These are phyloP conservation scores for Anoura caudifer DNA, from an alignment of 2,113 vertebrate species.

Conservation along the genomic window DNA sequence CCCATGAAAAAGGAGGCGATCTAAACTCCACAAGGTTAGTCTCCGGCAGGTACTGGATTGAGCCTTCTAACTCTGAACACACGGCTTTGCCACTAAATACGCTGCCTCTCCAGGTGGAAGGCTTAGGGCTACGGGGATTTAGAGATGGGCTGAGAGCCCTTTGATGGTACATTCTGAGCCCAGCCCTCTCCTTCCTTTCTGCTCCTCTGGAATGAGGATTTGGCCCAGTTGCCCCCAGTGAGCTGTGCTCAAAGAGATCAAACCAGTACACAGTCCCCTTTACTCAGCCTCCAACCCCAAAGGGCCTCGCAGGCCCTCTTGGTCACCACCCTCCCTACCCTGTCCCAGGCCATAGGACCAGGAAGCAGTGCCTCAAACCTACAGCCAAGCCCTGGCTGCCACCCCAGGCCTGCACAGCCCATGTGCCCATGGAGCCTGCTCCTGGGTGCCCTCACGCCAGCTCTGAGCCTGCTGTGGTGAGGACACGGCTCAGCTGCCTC, in stretches of 20 bases:
- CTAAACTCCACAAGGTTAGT: no score
- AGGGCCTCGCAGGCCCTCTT: neutral
- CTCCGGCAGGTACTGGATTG: rapidly evolving
- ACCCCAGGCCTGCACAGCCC: neutral
- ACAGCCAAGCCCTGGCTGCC: neutral
- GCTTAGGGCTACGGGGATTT: neutral
- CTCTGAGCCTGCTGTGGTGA: neutral
- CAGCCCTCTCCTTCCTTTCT: neutral
- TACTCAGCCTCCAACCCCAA: neutral
- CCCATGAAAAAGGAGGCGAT: neutral
- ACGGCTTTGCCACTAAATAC: neutral
- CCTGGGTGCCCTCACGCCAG: neutral
- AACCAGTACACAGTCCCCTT: neutral
- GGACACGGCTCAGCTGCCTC: neutral
- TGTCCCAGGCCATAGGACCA: neutral
- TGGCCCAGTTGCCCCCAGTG: neutral
- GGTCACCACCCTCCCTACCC: neutral
- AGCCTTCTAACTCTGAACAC: neutral
- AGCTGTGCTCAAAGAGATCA: neutral
- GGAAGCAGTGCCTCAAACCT: neutral
- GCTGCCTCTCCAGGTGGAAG: neutral
- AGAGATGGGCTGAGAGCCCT: neutral
- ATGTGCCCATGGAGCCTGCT: neutral
- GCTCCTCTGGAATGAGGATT: neutral
- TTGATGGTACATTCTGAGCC: neutral